Evolutionary conservation across 2,113 vertebrate genomes (phyloP), one percentile per base, ranked within the genome.

Genomic region (Tricholaema leucomelas): DNA sequence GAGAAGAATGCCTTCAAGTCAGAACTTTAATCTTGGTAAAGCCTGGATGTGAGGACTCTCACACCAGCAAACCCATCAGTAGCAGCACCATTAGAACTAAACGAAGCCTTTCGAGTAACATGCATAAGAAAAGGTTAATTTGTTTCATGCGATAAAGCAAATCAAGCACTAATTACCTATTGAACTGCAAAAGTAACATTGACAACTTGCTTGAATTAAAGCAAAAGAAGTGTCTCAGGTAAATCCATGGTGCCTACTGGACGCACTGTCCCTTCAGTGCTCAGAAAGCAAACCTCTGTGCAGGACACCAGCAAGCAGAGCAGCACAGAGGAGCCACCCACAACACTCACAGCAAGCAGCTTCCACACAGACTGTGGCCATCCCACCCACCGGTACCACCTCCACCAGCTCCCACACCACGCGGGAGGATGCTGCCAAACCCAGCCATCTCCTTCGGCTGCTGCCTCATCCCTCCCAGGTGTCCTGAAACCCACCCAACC

Each of bases 81-180:
- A 56, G 35, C 8, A 88, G 67, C 1, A 1, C 44, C 70, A 11
- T 4, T 35, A 40, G 52, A 65, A 56, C 61, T 56, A 71, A 85
- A 27, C 27, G 48, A 75, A 72, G 56, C 42, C n/a, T 27, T 91
- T 54, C 65, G 42, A 64, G 72, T n/a, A 35, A 69, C 0, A 1
- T 10, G 56, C 28, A 40, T 16, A 15, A 91, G 77, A 69, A 94
- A 67, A 88, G 24, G 28, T 52, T 66, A 28, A 6, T 40, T 88
- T 87, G 81, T 72, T 90, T 76, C 76, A 85, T 7, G 56, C 44
- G 86, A 54, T 72, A 83, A 93, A 86, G 84, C 78, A 79, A 14
- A 72, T 28, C 81, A 87, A 58, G 63, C 71, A 65, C 81, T 90
- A 79, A 91, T 84, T 78, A 87, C 83, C 59, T 21, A 61, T 3